Percentiles rank a stretch among this genome's conserved stretches.
Evolutionary conservation across 1,140 invertebrate genomes (phyloP).

Genomic region (Trachymyrmex septentrionalis): DNA sequence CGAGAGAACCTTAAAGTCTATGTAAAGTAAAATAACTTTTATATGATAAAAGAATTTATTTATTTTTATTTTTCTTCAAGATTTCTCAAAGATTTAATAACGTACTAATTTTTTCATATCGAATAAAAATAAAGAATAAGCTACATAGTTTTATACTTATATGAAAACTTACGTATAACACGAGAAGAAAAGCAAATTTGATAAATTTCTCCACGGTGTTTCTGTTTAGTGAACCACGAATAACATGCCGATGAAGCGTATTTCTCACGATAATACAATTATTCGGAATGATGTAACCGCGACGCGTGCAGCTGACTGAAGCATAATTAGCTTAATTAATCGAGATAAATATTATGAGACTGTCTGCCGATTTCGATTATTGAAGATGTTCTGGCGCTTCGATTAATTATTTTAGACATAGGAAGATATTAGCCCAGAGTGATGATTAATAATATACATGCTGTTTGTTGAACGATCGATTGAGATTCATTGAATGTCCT

Average conservation of each 20-base stretch:
- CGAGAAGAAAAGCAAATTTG: neutral
- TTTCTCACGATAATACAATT: constrained; percentile 4
- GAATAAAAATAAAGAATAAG: neutral
- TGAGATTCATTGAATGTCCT: constrained; percentile 66
- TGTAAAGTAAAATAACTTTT: constrained; percentile 6
- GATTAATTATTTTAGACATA: constrained; percentile 20
- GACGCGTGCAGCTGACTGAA: neutral
- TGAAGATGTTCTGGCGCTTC: neutral
- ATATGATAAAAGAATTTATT: neutral
- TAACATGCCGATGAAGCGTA: neutral
- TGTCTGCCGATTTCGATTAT: constrained; percentile 13
- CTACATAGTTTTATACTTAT: neutral
- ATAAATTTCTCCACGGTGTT: neutral
- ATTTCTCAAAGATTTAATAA: neutral
- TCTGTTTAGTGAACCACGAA: neutral
- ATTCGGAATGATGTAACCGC: constrained; percentile 32
- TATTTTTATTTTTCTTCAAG: neutral
- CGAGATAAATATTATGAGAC: neutral
- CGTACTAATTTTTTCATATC: neutral
- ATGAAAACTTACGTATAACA: neutral
- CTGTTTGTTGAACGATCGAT: constrained; percentile 12
- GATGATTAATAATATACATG: constrained; percentile 74
- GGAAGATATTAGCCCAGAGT: neutral
- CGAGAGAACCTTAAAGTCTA: neutral
- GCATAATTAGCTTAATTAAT: constrained; percentile 29